These are phyloP conservation scores for Thyatira batis DNA, from an alignment of 2,888 invertebrate species.

Conservation along the genomic window DNA sequence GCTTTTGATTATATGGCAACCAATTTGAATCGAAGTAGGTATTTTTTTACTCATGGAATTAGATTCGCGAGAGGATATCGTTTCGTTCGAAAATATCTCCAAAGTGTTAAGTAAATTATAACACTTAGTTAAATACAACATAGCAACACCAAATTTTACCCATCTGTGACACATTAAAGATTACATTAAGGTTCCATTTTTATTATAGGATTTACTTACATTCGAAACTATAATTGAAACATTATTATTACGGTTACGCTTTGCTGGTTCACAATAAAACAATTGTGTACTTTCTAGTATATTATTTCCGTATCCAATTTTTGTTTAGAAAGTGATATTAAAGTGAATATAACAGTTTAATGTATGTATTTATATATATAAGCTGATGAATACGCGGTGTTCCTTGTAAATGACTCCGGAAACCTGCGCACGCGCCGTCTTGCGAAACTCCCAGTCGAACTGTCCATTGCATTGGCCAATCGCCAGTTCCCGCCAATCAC, in stretches of 20 bases:
- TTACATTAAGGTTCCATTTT: background rate
- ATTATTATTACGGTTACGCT: background rate
- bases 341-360: background rate
- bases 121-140: too few relatives aligned
- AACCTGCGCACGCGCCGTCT: conserved; percentile 20
- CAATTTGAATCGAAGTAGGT: too few relatives aligned
- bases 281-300: background rate
- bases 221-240: background rate
- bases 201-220: background rate
- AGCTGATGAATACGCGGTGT: background rate
- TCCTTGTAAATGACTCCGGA: background rate
- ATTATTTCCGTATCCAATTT: background rate
- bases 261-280: background rate
- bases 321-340: background rate
- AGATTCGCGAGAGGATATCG: too few relatives aligned
- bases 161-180: too few relatives aligned
- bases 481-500: conserved; percentile 46
- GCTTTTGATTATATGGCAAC: too few relatives aligned
- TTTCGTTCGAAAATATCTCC: too few relatives aligned
- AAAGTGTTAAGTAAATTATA: too few relatives aligned
- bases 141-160: too few relatives aligned
- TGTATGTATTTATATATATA: background rate
- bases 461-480: conserved; percentile 36
- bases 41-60: too few relatives aligned
- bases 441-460: conserved; percentile 27